Conservation (phyloP, 2,797 vertebrate species). For the Mormyrus hasselquistii region DNA sequence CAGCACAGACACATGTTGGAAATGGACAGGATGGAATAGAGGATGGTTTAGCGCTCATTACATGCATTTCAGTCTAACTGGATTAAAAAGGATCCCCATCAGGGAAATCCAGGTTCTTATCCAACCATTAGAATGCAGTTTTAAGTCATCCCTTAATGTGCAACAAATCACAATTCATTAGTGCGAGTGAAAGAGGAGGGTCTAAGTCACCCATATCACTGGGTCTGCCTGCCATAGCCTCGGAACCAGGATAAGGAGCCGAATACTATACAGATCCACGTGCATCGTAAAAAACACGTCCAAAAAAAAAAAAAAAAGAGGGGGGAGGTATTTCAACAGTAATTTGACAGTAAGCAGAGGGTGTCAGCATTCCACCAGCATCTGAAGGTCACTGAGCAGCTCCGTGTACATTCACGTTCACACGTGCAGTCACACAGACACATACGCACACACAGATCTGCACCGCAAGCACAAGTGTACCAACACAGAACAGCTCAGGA, state of each 20-base stretch:
- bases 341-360: background rate
- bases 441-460: background rate
- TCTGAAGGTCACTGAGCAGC: background rate
- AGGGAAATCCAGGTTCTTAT: background rate
- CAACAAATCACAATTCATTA: background rate
- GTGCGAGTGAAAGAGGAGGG: background rate
- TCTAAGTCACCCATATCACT: background rate
- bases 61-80: background rate
- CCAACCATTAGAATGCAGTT: conserved; percentile 3
- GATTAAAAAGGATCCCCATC: background rate
- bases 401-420: background rate
- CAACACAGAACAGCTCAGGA: background rate
- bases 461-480: background rate
- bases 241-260: background rate
- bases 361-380: background rate
- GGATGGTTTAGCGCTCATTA: background rate
- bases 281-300: background rate
- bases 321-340: background rate
- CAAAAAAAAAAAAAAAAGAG: no score
- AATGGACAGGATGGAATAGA: background rate
- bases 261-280: background rate
- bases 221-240: background rate
- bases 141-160: conserved; percentile 3
- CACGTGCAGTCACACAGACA: background rate
- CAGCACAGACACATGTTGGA: background rate